Evolutionary conservation across 2,888 invertebrate genomes (phyloP), one percentile per base, ranked within the genome.

Genomic region (Xanthia togata): DNA sequence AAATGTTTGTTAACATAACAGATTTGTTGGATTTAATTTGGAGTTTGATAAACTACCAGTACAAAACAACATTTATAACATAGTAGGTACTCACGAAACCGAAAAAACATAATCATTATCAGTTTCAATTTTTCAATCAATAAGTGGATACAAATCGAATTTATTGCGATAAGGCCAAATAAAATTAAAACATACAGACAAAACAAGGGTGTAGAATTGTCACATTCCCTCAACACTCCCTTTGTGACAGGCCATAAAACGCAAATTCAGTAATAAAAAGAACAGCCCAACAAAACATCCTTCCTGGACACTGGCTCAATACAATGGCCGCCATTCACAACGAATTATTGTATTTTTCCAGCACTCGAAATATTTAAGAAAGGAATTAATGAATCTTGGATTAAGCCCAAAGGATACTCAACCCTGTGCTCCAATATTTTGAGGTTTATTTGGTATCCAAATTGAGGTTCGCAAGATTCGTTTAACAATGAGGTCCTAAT

Each of bases 261-360:
- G 96, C 96, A 96, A 96, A 96, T 96, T 96, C 92, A 92, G 94
- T 95, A 95, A 96, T 96, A 96, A 96, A 96, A 96, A 94, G 94
- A 95, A 94, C 93, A 93, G 94, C 93, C 95, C 92, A 92, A 93
- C 93, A 94, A 95, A 96, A 93, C 94, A 96, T 94, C 93, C 96
- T 96, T 96, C 96, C 96, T 96, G 96, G 96, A 96, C 96, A 96
- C 95, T 94, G 95, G 92, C 93, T 95, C 95, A 94, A 96, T 95
- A 96, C 96, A 96, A 96, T 96, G 88, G 91, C 91, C 90, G 89
- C 93, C 90, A 96, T 96, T 96, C 96, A 94, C 90, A 91, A 91
- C 91, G 93, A 95, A 96, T 96, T 96, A 96, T 96, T 96, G 94
- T 96, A 96, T 96, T 96, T 96, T 96, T 96, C 94, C 95, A 94